Evolutionary conservation across 2,888 invertebrate species (phyloP), one percentile per base, ranked within the genome.

Genomic region (Hypolimnas misippus): DNA sequence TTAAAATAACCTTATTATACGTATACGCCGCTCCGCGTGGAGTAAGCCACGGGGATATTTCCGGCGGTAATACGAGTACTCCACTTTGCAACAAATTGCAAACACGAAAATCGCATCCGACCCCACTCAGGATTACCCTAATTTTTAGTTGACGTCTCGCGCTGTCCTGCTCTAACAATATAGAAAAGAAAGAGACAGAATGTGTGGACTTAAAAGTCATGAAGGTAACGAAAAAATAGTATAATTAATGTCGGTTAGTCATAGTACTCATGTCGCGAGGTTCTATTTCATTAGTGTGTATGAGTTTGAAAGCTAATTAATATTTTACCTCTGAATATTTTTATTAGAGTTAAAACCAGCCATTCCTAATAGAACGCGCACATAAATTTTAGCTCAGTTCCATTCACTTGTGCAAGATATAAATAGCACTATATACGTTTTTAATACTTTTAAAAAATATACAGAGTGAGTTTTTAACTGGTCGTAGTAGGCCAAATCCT

Each of bases 91-190:
- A 46, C 49, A 49, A 54, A 60, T 54, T 60, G 59, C 53, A 60
- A 46, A 54, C 38, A 60, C 35, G 53, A 54, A 46, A 60, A 60
- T 53, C 53, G 17, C 53, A 59, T 59, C 44, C 33, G 17, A 51
- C 25, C 21, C 46, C 44, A 29, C 29, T n/a, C n/a, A n/a, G 14
- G 25, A 54, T 53, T 25, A 46, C 25, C 10, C 35, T 35, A 46
- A 53, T 38, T 53, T 35, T 1, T 29, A 33, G 19, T 12, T 19
- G 25, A 38, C 14, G 19, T 57, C 12, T 31, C 31, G 19, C 29
- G 29, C 12, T 52, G 40, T n/a, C 19, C 21, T 42, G 5, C 17
- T 31, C 29, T 31, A 31, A 31, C 51, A 31, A 16, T 51, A 51
- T 16, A 4, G 14, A 51, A n/a, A 29, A n/a, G 16, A 51, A 10